These are phyloP conservation scores for Drosophila ananassae DNA, from an alignment of 1,140 invertebrate species.

Conservation along the genomic window DNA sequence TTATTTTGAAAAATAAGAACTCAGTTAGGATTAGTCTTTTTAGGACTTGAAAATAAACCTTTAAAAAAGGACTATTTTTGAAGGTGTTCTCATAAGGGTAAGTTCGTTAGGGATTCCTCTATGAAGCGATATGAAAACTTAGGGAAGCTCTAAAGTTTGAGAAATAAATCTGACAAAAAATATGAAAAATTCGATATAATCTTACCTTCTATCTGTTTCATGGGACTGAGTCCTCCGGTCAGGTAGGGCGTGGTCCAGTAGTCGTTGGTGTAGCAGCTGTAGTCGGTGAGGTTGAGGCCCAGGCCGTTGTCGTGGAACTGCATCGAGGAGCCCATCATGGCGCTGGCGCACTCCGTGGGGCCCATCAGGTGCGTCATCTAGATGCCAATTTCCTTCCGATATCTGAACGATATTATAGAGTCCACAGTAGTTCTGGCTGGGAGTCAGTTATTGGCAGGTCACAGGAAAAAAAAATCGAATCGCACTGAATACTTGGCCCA, in stretches of 20 bases:
- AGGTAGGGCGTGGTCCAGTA: conserved; percentile 75
- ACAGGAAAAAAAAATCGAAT: conserved; percentile 28
- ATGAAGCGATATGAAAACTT: no score
- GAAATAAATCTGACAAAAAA: neutral
- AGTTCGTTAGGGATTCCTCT: no score
- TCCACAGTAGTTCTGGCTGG: neutral
- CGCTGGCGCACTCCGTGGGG: conserved; percentile 74
- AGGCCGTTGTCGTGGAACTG: conserved; percentile 77
- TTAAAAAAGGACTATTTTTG: no score
- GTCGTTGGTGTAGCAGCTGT: conserved; percentile 75
- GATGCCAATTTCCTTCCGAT: neutral
- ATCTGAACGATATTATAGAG: neutral
- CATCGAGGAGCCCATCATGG: conserved; percentile 73
- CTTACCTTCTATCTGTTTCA: conserved; percentile 84
- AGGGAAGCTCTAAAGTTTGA: no score
- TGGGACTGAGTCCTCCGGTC: conserved; percentile 71
- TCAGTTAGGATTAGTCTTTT: no score
- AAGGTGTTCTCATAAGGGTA: no score
- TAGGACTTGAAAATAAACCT: no score
- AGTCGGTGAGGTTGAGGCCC: conserved; percentile 66
- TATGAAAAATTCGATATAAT: neutral
- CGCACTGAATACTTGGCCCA: conserved; percentile 35
- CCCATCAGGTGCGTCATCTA: conserved; percentile 77
- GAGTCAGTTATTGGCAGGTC: neutral
- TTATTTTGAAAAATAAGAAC: no score